A percentile compares a stretch with the other conserved stretches of the same genome.
Conservation (phyloP, 2,888 invertebrate genomes). For the Portevinia maculata region DNA sequence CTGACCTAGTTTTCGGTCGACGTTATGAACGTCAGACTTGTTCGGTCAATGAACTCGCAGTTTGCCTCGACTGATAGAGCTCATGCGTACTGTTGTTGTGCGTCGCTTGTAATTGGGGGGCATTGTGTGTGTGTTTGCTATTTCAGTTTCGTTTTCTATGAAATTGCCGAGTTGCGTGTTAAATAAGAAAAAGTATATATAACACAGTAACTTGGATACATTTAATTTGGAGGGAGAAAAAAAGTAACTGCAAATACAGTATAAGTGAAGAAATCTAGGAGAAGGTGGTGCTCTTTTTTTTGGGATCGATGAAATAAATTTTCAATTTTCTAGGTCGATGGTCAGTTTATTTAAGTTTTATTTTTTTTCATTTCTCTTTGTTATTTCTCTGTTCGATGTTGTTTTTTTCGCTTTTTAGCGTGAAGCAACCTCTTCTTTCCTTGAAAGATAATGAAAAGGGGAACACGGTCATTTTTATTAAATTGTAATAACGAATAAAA, state of each 20-base stretch:
- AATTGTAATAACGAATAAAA: slow-evolving; percentile 75
- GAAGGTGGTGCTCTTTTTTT: slow-evolving; percentile 39
- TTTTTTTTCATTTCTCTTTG: slow-evolving; percentile 25
- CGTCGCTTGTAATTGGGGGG: slow-evolving; percentile 13
- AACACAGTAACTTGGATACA: slow-evolving; percentile 36
- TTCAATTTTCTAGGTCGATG: slow-evolving; percentile 73
- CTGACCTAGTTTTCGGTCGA: slow-evolving; percentile 78
- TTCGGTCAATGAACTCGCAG: slow-evolving; percentile 79
- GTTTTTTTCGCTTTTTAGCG: slow-evolving; percentile 38
- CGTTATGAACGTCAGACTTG: slow-evolving; percentile 77
- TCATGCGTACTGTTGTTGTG: slow-evolving; percentile 64
- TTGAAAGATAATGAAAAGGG: slow-evolving; percentile 82
- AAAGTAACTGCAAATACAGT: slow-evolving; percentile 24
- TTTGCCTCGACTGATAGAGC: slow-evolving; percentile 65
- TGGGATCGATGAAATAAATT: slow-evolving; percentile 70
- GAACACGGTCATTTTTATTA: slow-evolving; percentile 82
- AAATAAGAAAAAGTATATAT: slow-evolving; percentile 15
- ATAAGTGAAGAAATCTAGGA: slow-evolving; percentile 38
- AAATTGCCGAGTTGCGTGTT: slow-evolving; percentile 56
- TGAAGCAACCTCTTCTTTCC: slow-evolving; percentile 78
- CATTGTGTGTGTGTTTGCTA: slow-evolving; percentile 65
- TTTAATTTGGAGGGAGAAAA: slow-evolving; percentile 6
- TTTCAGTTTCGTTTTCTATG: slow-evolving; percentile 82
- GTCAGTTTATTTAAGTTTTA: slow-evolving; percentile 60
- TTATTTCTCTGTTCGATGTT: slow-evolving; percentile 17